Evolutionary conservation across 2,888 invertebrate species (phyloP).

Genomic region (Callinectes sapidus): DNA sequence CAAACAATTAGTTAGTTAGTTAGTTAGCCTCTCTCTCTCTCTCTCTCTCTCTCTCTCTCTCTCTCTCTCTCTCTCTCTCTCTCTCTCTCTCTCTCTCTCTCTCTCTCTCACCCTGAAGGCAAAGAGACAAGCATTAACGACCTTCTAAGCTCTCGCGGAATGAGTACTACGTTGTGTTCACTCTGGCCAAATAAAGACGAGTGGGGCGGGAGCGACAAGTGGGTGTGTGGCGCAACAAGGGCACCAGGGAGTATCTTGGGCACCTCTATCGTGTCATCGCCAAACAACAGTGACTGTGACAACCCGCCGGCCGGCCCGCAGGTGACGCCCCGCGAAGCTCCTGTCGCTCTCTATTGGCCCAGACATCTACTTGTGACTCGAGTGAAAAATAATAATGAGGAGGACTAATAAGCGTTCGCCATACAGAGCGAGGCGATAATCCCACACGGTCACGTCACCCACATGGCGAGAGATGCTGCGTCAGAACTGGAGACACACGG

Average conservation of each 20-base stretch:
- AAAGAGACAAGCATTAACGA: background rate
- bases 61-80: slow-evolving; percentile 13
- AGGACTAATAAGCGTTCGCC: background rate
- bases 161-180: background rate
- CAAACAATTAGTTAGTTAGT: background rate
- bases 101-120: background rate
- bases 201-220: background rate
- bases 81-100: slow-evolving; percentile 2
- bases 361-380: background rate
- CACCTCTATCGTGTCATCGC: slow-evolving; percentile 21
- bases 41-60: slow-evolving; percentile 32
- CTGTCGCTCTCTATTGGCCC: slow-evolving; percentile 7
- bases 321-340: slow-evolving; percentile 13
- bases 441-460: background rate
- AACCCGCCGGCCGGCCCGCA: slow-evolving; percentile 12
- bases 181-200: background rate
- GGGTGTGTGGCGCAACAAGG: slow-evolving; percentile 2
- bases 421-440: slow-evolving; percentile 8
- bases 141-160: background rate
- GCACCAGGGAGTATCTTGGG: background rate
- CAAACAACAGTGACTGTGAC: background rate
- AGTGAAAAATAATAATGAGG: slow-evolving; percentile 22
- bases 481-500: background rate
- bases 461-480: background rate
- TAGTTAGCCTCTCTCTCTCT: background rate